Conservation (phyloP, 2,797 vertebrate genomes). For the Myotis myotis region DNA sequence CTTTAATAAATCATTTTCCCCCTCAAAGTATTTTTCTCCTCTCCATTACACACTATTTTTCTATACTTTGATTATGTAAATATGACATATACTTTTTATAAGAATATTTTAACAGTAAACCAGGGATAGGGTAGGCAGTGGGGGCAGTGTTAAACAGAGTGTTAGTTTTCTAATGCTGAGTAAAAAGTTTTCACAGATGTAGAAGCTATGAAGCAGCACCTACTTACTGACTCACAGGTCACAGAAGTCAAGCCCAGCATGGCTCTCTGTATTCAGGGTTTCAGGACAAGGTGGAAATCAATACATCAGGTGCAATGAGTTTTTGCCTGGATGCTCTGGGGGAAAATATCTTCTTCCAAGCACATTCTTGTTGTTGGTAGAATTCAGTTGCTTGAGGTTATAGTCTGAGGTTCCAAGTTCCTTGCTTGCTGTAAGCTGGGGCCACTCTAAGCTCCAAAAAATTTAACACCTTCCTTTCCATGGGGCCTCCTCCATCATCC, state of each 20-base stretch:
- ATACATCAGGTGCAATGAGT: background rate
- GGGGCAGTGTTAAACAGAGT: background rate
- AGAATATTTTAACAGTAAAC: constrained; percentile 1
- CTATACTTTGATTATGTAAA: background rate
- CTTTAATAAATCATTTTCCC: background rate
- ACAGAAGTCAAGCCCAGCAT: background rate
- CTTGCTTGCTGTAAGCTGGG: background rate
- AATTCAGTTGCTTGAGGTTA: background rate
- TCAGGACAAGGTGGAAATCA: background rate
- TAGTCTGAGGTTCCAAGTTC: background rate
- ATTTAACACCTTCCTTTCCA: background rate
- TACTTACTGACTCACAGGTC: background rate
- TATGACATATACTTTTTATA: background rate
- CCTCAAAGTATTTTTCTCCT: background rate
- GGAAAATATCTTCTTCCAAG: background rate
- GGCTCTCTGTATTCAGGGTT: background rate
- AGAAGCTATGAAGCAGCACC: background rate
- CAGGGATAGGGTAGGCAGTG: background rate
- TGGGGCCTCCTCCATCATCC: background rate
- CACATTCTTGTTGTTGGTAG: background rate
- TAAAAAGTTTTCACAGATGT: background rate
- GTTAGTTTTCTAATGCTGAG: background rate
- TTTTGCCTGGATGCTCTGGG: background rate
- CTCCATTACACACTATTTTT: background rate
- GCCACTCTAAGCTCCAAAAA: background rate